Base-by-base conservation (phyloP, 2,888 invertebrate species). In the Aspidiotus destructor region DNA sequence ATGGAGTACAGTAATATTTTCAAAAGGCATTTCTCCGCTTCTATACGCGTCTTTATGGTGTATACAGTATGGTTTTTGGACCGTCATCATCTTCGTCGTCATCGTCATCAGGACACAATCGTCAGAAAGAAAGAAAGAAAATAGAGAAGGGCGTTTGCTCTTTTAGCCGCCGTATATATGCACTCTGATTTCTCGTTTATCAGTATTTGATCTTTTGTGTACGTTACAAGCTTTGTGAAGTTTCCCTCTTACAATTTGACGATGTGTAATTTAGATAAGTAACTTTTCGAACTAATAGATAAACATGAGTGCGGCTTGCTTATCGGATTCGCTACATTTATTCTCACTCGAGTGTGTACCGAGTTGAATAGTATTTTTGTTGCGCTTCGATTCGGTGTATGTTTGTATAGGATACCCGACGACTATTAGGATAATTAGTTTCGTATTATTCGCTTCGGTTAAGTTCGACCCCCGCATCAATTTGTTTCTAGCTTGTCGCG, bases 221-320 rank as follows among this genome's bases (percentile, higher is more conserved):
- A 41, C 17, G 15, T 8, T 58, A 64, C 57, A 57, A 57, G 42
- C 58, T 42, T 55, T 48, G 44, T 44, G 11, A 42, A 41, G 16
- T 44, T 16, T 16, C 16, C 15, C 15, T 41, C 54, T 41, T n/a
- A 28, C 28, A 28, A 28, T 28, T 28, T 28, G 44, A 11, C 48
- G 67, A 67, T 67, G 60, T 48, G 67, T 67, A 67, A 67, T 67
- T 67, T 67, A 67, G 67, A 67, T 67, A 67, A 67, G 67, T 67
- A 67, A 67, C 57, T 67, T 67, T 52, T 60, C 58, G 48, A 67
- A 48, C 67, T 67, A 58, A 67, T 58, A 67, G 67, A 67, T 67
- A 67, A 67, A 67, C 67, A 58, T 67, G 40, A 58, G 58, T 40
- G 58, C 58, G 40, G 58, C 40, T 40, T 13, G 28, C 58, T 11